A percentile compares a stretch with the other conserved stretches of the same genome.
Conservation (phyloP, 2,797 vertebrate genomes). For the Falco naumanni region DNA sequence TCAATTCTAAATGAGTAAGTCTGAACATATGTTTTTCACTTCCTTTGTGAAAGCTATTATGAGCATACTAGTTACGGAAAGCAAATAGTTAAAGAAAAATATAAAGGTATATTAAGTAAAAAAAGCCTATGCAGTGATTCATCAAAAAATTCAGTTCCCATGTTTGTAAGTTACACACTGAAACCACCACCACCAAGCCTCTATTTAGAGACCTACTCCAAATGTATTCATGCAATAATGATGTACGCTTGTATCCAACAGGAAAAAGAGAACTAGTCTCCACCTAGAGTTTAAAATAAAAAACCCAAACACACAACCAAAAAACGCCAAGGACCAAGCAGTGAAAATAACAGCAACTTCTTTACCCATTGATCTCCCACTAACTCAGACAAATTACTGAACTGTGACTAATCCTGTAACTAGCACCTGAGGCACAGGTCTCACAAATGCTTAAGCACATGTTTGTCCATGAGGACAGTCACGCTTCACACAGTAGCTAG, state of each 20-base stretch:
- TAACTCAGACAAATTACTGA: not conserved
- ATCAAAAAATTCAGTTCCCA: not conserved
- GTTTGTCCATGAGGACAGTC: not conserved
- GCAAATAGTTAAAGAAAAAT: not conserved
- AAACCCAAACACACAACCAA: not conserved
- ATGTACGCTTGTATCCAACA: not conserved
- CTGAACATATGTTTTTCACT: not conserved
- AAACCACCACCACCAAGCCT: not conserved
- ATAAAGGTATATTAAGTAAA: rapidly evolving
- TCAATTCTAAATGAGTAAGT: not conserved
- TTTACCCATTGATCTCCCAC: not conserved
- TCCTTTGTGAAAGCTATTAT: not conserved
- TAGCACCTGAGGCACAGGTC: not conserved
- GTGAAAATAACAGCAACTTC: not conserved
- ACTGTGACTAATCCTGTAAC: not conserved
- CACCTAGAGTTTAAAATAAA: not conserved
- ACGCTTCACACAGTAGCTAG: not conserved
- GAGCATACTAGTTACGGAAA: not conserved
- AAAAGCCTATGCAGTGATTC: not conserved
- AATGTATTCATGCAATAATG: not conserved
- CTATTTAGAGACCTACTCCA: not conserved
- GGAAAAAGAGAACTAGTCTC: not conserved
- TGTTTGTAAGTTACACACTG: not conserved
- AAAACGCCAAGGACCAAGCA: not conserved
- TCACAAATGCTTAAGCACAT: not conserved